Evolutionary conservation across 2,797 vertebrate genomes (phyloP), one percentile per base, ranked within the genome.

Genomic region (Uromys caudimaculatus): DNA sequence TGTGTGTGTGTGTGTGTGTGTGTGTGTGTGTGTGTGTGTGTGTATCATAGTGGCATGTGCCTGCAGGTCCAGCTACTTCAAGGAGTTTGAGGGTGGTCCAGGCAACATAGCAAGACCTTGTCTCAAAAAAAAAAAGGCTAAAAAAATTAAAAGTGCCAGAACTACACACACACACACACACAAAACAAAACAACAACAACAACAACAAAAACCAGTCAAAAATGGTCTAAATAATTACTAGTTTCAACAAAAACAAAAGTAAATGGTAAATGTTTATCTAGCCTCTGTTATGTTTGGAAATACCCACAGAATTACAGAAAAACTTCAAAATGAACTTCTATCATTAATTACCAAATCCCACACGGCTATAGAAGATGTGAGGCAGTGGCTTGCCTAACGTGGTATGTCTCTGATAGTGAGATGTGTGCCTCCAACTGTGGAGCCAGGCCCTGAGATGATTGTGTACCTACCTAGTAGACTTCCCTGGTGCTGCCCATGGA

Each of bases 251-350:
- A 93, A 90, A 91, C 29, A 76, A 93, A 95, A 90, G 32, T 56
- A 95, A 93, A 81, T 62, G 86, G 83, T 64, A 87, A 93, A 73
- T 88, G 69, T 85, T 86, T 94, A 85, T 73, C 50, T 88, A 54
- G n/a, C 35, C 47, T 90, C 88, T 95, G 67, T 75, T 84, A 52
- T 41, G 54, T 83, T 92, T 92, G 41, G 29, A 95, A 16, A 90
- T 11, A 78, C 54, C 38, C 64, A 83, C 27, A 86, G 41, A 85
- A 90, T 56, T 54, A 90, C n/a, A 91, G 62, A 38, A 35, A 73
- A 94, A 89, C 87, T 87, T 93, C 73, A 83, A 86, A 82, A 91
- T 6, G 24, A 83, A 27, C 10, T 64, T 54, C 81, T 90, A 12
- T 86, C 83, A 83, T 14, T 41, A 77, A 38, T 27, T 5, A 4